A percentile compares a stretch with the other conserved stretches of the same genome.
phyloP scores from a whole-genome alignment of 2,888 invertebrate genomes.

The Drosophila ochracea region DNA sequence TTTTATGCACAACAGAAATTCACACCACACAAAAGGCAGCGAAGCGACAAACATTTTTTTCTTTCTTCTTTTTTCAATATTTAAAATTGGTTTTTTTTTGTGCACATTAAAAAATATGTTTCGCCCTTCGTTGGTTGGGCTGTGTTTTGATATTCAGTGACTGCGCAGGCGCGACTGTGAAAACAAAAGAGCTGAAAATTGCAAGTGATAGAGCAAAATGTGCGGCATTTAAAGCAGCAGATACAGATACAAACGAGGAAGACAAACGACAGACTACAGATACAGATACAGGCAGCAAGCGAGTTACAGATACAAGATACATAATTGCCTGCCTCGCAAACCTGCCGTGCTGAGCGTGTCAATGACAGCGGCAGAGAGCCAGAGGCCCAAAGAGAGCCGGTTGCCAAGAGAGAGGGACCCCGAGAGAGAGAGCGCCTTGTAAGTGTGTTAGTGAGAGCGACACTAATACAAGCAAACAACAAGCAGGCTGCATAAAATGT shows the following conservation, averaged over 20 bases:
- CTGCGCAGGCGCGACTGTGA: constrained; percentile 62
- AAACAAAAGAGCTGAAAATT: constrained; percentile 55
- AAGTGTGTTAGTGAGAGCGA: constrained; percentile 63
- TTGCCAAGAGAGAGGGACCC: neutral
- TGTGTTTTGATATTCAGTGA: constrained; percentile 45
- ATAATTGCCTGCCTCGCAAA: constrained; percentile 71
- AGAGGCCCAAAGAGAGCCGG: constrained; percentile 5
- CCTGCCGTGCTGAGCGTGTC: constrained; percentile 73
- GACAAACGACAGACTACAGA: constrained; percentile 16
- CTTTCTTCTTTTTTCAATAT: neutral
- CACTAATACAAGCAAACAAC: constrained; percentile 55
- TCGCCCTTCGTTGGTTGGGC: constrained; percentile 6
- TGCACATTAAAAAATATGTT: constrained; percentile 4
- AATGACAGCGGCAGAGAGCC: constrained; percentile 61
- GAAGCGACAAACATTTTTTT: constrained; percentile 18
- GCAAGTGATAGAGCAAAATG: constrained; percentile 77
- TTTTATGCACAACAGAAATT: constrained; percentile 44
- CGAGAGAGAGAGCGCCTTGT: neutral
- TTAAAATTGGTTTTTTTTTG: constrained; percentile 5
- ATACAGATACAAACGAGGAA: constrained; percentile 20
- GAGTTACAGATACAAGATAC: constrained; percentile 78
- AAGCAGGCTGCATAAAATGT: constrained; percentile 45
- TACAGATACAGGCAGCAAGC: constrained; percentile 52
- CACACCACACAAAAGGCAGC: constrained; percentile 41
- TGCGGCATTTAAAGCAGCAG: constrained; percentile 70